A percentile compares a stretch with the other conserved stretches of the same genome.
phyloP scores from a whole-genome alignment of 2,888 invertebrate genomes.

The Hipparchia sbordonii region DNA sequence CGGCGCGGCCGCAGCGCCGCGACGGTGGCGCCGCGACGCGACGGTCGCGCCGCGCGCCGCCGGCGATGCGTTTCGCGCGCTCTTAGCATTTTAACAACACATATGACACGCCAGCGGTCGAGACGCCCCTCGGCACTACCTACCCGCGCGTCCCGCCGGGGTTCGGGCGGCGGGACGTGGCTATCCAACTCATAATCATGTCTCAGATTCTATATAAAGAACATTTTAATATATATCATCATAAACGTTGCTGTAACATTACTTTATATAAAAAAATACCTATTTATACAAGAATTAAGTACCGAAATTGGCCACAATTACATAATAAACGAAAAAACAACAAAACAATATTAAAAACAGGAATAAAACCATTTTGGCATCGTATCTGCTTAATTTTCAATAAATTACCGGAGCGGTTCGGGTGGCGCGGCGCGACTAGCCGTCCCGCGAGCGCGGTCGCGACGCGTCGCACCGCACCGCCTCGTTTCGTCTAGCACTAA shows the following conservation, averaged over 20 bases:
- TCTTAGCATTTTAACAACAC: neutral
- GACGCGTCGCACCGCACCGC: slow-evolving; percentile 29
- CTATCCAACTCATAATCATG: slow-evolving; percentile 45
- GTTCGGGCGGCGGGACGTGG: neutral
- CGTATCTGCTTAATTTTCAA: slow-evolving; percentile 77
- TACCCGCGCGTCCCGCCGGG: slow-evolving; percentile 1
- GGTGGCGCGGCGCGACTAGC: slow-evolving; percentile 39
- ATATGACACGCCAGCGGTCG: slow-evolving; percentile 9
- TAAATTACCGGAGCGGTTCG: slow-evolving; percentile 57
- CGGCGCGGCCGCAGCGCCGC: neutral
- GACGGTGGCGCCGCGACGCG: slow-evolving; percentile 11
- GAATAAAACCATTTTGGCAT: slow-evolving; percentile 83
- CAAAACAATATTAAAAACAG: slow-evolving; percentile 80
- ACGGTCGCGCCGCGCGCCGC: slow-evolving; percentile 20
- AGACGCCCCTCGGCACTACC: neutral
- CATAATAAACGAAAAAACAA: slow-evolving; percentile 79
- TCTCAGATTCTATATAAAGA: slow-evolving; percentile 77
- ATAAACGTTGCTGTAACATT: slow-evolving; percentile 80
- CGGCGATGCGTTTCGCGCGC: slow-evolving; percentile 9
- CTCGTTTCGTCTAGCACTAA: slow-evolving; percentile 60
- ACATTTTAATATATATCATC: slow-evolving; percentile 63
- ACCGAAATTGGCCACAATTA: slow-evolving; percentile 82
- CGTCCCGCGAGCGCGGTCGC: slow-evolving; percentile 35
- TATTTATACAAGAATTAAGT: slow-evolving; percentile 81
- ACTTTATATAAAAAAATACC: slow-evolving; percentile 82